phyloP scores from a whole-genome alignment of 2,113 vertebrate genomes.

The Forbesichthys papilliferus region DNA sequence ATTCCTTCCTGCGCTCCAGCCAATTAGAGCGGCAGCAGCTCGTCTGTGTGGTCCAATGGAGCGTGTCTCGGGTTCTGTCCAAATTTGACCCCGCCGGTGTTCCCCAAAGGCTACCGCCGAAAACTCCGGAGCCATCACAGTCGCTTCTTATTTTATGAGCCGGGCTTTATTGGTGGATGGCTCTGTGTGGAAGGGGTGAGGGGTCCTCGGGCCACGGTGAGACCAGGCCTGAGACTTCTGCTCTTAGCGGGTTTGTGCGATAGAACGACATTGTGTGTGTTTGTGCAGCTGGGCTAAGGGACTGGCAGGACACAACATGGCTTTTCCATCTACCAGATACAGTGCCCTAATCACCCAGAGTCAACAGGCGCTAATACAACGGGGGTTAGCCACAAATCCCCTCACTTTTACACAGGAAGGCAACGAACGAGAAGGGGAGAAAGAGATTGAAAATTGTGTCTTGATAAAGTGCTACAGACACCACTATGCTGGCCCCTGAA shows the following conservation, averaged over 20 bases:
- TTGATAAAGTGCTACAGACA: slow-evolving; percentile 38
- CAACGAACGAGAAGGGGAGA: slow-evolving; percentile 13
- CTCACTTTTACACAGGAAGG: slow-evolving; percentile 36
- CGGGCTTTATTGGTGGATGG: slow-evolving; percentile 32
- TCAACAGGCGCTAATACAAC: slow-evolving; percentile 53
- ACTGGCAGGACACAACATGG: slow-evolving; percentile 15
- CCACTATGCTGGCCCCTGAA: slow-evolving; percentile 26
- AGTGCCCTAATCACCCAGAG: slow-evolving; percentile 30
- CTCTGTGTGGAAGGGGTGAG: slow-evolving; percentile 34
- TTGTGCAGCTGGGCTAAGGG: slow-evolving; percentile 7
- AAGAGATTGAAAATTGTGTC: slow-evolving; percentile 26
- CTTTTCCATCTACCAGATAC: slow-evolving; percentile 42
- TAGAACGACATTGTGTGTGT: background rate
- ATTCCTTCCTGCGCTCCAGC: slow-evolving; percentile 41
- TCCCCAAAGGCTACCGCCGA: slow-evolving; percentile 20
- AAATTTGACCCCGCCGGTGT: slow-evolving; percentile 37
- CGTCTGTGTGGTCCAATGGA: slow-evolving; percentile 55
- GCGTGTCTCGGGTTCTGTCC: slow-evolving; percentile 57
- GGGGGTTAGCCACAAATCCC: slow-evolving; percentile 44
- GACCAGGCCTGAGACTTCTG: slow-evolving; percentile 45
- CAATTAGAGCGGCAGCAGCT: slow-evolving; percentile 65
- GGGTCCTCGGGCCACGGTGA: slow-evolving; percentile 44
- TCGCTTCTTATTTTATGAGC: slow-evolving; percentile 20
- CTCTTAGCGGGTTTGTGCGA: slow-evolving; percentile 25
- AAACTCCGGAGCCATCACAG: slow-evolving; percentile 28